Evolutionary conservation across 37 sponge, comb jelly and placozoan genomes (phyloP), one percentile per base, ranked within the genome.

Genomic region (Hexactinellida sp.): DNA sequence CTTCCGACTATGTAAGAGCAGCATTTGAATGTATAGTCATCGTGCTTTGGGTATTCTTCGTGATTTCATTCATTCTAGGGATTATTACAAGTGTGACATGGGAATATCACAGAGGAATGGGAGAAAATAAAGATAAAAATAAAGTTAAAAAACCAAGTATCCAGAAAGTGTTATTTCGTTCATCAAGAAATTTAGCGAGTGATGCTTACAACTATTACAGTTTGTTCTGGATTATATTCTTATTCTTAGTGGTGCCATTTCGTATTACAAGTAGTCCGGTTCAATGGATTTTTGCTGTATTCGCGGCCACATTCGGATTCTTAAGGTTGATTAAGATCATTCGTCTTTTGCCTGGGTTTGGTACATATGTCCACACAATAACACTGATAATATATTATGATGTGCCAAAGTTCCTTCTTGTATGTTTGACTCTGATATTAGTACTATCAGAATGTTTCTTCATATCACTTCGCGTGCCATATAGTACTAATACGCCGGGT

Each of bases 281-380:
- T 63, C 76, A 63, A 63, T 63, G 76, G 76, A 63, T 63, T 32
- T 63, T 63, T 23, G 76, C 76, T 23, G 76, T n/a, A 1, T 63
- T 3, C 30, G 76, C 76, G 3, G 76, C 13, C 5, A n/a, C 13
- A 32, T 63, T 63, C 76, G 34, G 76, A 3, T 63, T 63, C 13
- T 23, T 63, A 63, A 1, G 76, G 30, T 25, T n/a, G 30, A 7
- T 63, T 7, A 63, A 63, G 30, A n/a, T 28, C 5, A 63, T 63
- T n/a, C 76, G 76, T 7, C 13, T 63, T 7, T 63, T 63, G 76
- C 76, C 76, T 32, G 76, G 76, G 30, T 63, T 63, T 25, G 76
- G 76, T 25, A 63, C 76, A 7, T 63, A 63, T 63, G 76, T 63
- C 76, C 76, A 63, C 13, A 63, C 76, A 25, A 63, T 63, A 3